Conservation (phyloP, 2,113 vertebrate species). For the Misgurnus mizolepis region DNA sequence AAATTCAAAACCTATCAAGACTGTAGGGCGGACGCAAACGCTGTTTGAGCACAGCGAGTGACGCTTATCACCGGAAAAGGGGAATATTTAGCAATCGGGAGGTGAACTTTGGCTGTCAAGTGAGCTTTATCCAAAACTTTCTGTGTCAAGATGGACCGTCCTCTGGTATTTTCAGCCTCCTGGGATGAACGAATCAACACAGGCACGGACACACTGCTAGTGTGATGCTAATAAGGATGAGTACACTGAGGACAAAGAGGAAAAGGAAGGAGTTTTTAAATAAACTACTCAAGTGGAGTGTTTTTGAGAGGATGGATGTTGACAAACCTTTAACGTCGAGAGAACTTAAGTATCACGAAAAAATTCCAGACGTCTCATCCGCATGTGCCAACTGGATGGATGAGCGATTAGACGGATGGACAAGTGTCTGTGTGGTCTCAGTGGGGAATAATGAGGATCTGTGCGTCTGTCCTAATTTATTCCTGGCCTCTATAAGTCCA, state of each 20-base stretch:
- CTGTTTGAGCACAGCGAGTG: background rate
- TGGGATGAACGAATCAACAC: background rate
- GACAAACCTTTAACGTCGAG: constrained; percentile 21
- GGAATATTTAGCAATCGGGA: background rate
- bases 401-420: constrained; percentile 43
- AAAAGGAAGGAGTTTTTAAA: constrained; percentile 2
- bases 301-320: constrained; percentile 35
- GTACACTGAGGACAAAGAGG: background rate
- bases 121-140: background rate
- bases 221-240: background rate
- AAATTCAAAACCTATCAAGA: background rate
- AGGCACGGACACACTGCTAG: background rate
- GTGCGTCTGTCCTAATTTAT: constrained; percentile 55
- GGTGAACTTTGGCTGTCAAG: background rate
- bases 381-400: constrained; percentile 59
- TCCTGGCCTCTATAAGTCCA: constrained; percentile 64
- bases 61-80: background rate
- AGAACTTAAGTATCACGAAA: constrained; percentile 29
- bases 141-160: background rate
- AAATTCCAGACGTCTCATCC: constrained; percentile 13
- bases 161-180: background rate
- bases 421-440: constrained; percentile 74
- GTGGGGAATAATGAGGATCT: constrained; percentile 64
- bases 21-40: background rate
- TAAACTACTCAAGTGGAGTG: constrained; percentile 23